Evolutionary conservation across 2,113 vertebrate genomes (phyloP).

Genomic region (Prunella himalayana): DNA sequence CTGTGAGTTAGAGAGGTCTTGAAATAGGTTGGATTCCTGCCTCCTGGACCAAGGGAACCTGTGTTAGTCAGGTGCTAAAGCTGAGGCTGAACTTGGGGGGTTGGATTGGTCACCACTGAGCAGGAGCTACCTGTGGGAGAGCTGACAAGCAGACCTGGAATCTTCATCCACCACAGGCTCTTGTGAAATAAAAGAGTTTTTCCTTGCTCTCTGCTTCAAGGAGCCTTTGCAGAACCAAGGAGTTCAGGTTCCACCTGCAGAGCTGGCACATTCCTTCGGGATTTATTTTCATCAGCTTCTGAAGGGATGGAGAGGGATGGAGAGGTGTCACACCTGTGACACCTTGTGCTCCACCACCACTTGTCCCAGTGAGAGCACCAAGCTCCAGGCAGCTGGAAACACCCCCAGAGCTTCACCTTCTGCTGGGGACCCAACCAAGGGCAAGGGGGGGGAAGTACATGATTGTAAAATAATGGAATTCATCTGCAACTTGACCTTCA

Average conservation of each 20-base stretch:
- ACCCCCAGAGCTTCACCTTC: not conserved
- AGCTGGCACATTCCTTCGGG: not conserved
- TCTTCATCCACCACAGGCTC: not conserved
- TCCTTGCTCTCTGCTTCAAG: not conserved
- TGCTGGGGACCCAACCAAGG: not conserved
- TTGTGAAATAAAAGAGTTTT: not conserved
- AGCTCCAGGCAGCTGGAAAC: not conserved
- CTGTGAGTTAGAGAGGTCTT: not conserved
- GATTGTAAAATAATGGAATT: conserved; percentile 50
- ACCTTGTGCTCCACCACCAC: not conserved
- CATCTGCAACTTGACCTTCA: conserved; percentile 46
- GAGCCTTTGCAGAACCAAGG: not conserved
- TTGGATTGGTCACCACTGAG: too few relatives aligned
- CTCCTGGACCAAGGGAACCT: not conserved
- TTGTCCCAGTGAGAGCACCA: rapidly evolving
- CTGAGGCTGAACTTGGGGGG: rapidly evolving
- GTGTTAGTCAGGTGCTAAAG: rapidly evolving
- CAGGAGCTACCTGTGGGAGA: not conserved
- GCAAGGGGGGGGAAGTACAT: not conserved
- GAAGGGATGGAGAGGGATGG: not conserved
- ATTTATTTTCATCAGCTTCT: not conserved
- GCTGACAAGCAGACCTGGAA: not conserved
- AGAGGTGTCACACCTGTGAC: rapidly evolving
- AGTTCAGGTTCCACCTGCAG: not conserved
- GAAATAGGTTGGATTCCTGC: not conserved